Conservation (phyloP, 2,888 invertebrate species). For the Scrobipalpa costella region DNA sequence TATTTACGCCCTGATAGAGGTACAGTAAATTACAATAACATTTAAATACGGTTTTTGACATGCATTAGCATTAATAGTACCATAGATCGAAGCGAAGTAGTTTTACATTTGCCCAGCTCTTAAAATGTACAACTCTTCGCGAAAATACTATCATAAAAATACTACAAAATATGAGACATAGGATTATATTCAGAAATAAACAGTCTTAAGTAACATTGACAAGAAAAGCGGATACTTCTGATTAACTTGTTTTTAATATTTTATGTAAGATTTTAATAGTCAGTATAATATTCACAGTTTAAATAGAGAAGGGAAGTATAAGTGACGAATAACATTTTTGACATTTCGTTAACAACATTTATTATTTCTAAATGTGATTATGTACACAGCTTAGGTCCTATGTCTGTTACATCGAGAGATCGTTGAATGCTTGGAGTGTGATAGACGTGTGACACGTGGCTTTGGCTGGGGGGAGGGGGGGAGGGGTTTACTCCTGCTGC, state of each 20-base stretch:
- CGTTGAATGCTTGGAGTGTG: constrained; percentile 40
- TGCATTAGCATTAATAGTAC: constrained; percentile 37
- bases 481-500: constrained; percentile 62
- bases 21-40: constrained; percentile 43
- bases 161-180: constrained; percentile 37
- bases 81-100: constrained; percentile 55
- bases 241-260: neutral
- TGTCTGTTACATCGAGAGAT: constrained; percentile 60
- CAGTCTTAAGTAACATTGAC: constrained; percentile 58
- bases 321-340: constrained; percentile 40
- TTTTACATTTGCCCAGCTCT: constrained; percentile 78
- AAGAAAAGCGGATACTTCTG: constrained; percentile 41
- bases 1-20: constrained; percentile 48
- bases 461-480: constrained; percentile 26
- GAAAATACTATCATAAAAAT: constrained; percentile 35
- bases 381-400: constrained; percentile 72
- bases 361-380: constrained; percentile 47
- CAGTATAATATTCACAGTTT: constrained; percentile 28
- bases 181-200: constrained; percentile 34
- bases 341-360: constrained; percentile 51
- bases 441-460: neutral
- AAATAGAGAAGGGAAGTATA: constrained; percentile 28
- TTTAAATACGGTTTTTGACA: constrained; percentile 42
- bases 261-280: too few species aligned
- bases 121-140: constrained; percentile 74